These are phyloP conservation scores for Psilanteris sp. DNA, from an alignment of 1,140 invertebrate species.

Conservation along the genomic window DNA sequence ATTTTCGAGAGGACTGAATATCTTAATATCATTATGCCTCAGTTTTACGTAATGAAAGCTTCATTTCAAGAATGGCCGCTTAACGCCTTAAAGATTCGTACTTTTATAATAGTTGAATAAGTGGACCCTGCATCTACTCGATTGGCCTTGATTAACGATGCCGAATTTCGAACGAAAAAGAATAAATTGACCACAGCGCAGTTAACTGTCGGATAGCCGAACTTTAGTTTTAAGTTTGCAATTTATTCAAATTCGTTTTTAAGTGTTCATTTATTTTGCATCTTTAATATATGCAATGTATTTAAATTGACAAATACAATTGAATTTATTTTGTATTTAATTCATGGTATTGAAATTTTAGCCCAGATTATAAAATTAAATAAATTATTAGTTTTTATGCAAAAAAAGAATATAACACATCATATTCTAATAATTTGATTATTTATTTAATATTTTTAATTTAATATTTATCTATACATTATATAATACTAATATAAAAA, in stretches of 20 bases:
- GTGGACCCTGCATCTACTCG: slow-evolving; percentile 40
- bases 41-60: slow-evolving; percentile 29
- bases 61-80: slow-evolving; percentile 44
- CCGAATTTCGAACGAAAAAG: too few relatives aligned
- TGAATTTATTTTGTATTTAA: too few relatives aligned
- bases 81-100: slow-evolving; percentile 37
- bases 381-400: too few relatives aligned
- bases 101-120: slow-evolving; percentile 57
- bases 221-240: slow-evolving; percentile 31
- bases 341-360: too few relatives aligned
- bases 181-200: slow-evolving; percentile 41
- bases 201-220: slow-evolving; percentile 31
- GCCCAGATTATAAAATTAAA: too few relatives aligned
- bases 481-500: too few relatives aligned
- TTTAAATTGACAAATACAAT: slow-evolving; percentile 4
- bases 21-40: slow-evolving; percentile 13
- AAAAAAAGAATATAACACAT: too few relatives aligned
- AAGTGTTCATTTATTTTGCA: slow-evolving; percentile 37
- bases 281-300: slow-evolving; percentile 1
- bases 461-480: too few relatives aligned
- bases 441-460: too few relatives aligned
- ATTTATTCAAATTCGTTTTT: slow-evolving; percentile 50
- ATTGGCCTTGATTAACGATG: slow-evolving; percentile 60
- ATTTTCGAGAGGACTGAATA: too few relatives aligned
- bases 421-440: too few relatives aligned